Evolutionary conservation across 1,140 invertebrate genomes (phyloP), one percentile per base, ranked within the genome.

Genomic region (Teleogryllus occipitalis): DNA sequence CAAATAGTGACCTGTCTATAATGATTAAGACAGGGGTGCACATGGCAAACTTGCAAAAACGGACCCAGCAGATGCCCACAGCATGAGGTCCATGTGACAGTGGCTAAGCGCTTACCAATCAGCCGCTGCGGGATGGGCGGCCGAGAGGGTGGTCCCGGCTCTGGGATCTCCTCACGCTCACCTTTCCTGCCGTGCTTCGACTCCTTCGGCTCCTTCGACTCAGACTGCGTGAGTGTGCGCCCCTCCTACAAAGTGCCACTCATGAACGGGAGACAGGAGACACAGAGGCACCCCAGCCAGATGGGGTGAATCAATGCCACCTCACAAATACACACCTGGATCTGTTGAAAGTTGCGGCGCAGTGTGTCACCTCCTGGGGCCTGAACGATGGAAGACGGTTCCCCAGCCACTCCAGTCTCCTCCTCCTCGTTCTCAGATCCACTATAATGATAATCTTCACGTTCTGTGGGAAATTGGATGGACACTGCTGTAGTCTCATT

Each of bases 271-370:
- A 39, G n/a, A 78, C 47, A 54, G 8, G 79, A 78, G 49, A 78
- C 15, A n/a, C 48, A 22, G 48, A 14, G 54, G 18, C 18, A 18
- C 54, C 54, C 54, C 18, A 18, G 7, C 54, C 54, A 65, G 18
- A 7, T 18, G 18, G 54, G 54, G 54, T 18, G 54, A 65, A 18
- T 10, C 54, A 0, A 72, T 65, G 75, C 54, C 18, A 10, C 10
- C 54, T 65, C 2, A 10, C 10, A 65, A 10, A 65, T 18, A 14
- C 54, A 39, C 80, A 90, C 89, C 86, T 98, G 97, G 81, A 99
- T 97, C 86, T 98, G 95, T 85, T 98, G 96, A 90, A 99, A 99
- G 87, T 97, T 97, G 79, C 96, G 90, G n/a, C 96, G 90, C 76
- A 98, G 88, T 10, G 96, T 97, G 86, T 97, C 95, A 75, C 96